Evolutionary conservation across 2,113 vertebrate species (phyloP), one percentile per base, ranked within the genome.

Genomic region (Phylloscopus trochilus): DNA sequence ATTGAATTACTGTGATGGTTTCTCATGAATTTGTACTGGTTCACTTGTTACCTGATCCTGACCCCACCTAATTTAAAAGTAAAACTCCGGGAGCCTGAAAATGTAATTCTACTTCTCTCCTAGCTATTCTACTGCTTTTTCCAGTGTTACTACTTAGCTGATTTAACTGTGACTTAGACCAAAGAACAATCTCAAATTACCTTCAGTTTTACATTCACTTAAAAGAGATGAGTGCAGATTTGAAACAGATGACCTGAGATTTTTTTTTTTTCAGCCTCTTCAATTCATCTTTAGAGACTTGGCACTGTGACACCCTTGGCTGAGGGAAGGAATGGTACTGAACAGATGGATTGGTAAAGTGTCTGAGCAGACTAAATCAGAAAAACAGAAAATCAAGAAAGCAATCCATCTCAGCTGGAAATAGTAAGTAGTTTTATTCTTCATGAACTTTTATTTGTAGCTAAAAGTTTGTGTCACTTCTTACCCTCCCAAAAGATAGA

Each of bases 101-200:
- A 92, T 46, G 58, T 82, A 75, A 93, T 79, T 87, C 70, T 75
- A 41, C 33, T 85, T 92, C 33, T 87, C 46, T 89, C 46, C 46
- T 55, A 86, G 26, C 56, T 83, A 35, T 89, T 94, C 76, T 70
- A 31, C 44, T 75, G 31, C 56, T 89, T 92, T 90, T 95, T 64
- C 60, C 91, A 87, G 67, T 15, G 35, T 62, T 72, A 64, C 83
- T 1, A 1, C 35, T 94, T 49, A 85, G 75, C 66, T 88, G 60
- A 64, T 91, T 86, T 83, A 83, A 63, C 89, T 84, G 69, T 79
- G 37, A 74, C 47, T 88, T 74, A 63, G 12, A 92, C 52, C 53
- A 89, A 91, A 81, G 80, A 94, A 75, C 30, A 79, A 82, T 91
- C 87, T 97, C 87, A 92, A 87, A 84, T 93, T 95, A 95, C 95